Evolutionary conservation across 1,140 invertebrate genomes (phyloP).

Genomic region (Notospermus geniculatus): DNA sequence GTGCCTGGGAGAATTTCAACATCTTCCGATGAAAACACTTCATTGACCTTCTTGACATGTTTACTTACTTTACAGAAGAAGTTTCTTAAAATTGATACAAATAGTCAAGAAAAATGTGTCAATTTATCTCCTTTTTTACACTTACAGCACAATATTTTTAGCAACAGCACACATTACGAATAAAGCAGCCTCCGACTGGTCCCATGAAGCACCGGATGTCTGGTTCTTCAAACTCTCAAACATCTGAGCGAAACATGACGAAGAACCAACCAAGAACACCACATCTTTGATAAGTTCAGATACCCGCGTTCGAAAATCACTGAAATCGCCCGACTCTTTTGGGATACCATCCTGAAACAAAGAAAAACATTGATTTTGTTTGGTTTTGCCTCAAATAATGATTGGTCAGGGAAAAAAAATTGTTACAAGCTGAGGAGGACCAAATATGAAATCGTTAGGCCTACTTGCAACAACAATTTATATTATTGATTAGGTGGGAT

Average conservation of each 20-base stretch:
- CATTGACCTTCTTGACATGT: too few species aligned
- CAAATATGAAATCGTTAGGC: neutral
- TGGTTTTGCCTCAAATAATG: too few species aligned
- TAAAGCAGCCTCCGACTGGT: constrained; percentile 87
- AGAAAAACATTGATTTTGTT: constrained; percentile 7
- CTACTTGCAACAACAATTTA: too few species aligned
- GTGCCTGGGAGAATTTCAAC: too few species aligned
- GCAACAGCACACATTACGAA: constrained; percentile 95
- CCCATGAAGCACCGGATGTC: constrained; percentile 70
- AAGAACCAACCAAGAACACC: constrained; percentile 93
- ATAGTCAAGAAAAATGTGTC: neutral
- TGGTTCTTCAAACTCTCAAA: constrained; percentile 56
- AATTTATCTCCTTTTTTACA: constrained; percentile 35
- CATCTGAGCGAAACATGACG: constrained; percentile 76
- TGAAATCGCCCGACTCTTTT: constrained; percentile 75
- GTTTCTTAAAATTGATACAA: neutral
- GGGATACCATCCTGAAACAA: constrained; percentile 72
- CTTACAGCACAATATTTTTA: constrained; percentile 93
- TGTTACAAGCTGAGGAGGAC: neutral
- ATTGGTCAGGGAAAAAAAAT: too few species aligned
- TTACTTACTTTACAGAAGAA: too few species aligned
- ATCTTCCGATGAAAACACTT: too few species aligned
- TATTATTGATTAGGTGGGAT: too few species aligned
- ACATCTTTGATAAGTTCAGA: constrained; percentile 94
- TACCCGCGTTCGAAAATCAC: constrained; percentile 86